Evolutionary conservation across 2,888 invertebrate genomes (phyloP).

Genomic region (Caenorhabditis virilis): DNA sequence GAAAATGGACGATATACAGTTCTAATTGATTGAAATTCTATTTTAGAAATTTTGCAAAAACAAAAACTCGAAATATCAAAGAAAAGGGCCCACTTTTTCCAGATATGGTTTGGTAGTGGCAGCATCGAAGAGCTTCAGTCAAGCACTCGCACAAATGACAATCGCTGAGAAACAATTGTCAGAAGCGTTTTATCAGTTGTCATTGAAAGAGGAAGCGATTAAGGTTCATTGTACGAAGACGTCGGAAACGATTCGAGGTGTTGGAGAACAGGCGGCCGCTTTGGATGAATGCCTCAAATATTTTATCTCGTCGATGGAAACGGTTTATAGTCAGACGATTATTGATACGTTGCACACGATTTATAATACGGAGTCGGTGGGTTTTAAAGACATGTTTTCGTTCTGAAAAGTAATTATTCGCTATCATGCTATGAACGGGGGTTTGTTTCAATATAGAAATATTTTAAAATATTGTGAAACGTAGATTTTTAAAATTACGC

Average conservation of each 20-base stretch:
- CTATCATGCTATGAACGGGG: no score
- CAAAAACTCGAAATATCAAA: no score
- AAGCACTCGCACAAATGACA: constrained; percentile 86
- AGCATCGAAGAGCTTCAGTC: constrained; percentile 82
- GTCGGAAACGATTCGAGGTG: constrained; percentile 82
- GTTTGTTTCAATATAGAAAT: no score
- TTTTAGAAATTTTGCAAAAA: no score
- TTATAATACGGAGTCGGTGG: constrained; percentile 79
- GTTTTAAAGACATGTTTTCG: no score
- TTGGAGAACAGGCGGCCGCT: constrained; percentile 48
- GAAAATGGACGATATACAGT: no score
- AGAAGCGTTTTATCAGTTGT: constrained; percentile 90
- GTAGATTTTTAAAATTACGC: no score
- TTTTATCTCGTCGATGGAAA: constrained; percentile 92
- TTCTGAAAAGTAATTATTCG: no score
- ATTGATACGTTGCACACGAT: constrained; percentile 87
- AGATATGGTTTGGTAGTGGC: constrained; percentile 79
- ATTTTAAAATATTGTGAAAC: no score
- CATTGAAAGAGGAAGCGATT: constrained; percentile 92
- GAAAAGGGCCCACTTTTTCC: no score
- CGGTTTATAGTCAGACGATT: constrained; percentile 94
- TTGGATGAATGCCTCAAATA: constrained; percentile 74
- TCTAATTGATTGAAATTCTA: no score
- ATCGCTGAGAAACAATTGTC: constrained; percentile 85
- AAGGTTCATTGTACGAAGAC: constrained; percentile 86